Conservation (phyloP, 1,140 invertebrate species). For the Micrasema longulum region DNA sequence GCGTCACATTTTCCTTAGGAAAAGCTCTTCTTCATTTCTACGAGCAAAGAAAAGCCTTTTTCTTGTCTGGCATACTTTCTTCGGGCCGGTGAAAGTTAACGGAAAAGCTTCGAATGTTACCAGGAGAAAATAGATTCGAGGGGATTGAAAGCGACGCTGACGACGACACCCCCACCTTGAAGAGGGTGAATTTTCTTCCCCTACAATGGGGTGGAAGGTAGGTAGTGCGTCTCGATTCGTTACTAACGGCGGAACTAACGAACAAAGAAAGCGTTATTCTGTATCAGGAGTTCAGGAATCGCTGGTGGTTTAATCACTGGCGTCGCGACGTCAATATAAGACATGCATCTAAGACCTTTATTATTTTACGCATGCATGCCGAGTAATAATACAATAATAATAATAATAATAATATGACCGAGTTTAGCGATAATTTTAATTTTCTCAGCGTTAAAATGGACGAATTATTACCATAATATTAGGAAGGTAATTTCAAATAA, state of each 20-base stretch:
- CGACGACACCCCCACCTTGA: neutral
- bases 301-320: slow-evolving; percentile 1
- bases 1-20: slow-evolving; percentile 1
- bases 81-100: slow-evolving; percentile 48
- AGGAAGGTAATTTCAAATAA: too few species aligned
- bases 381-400: too few species aligned
- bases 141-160: too few species aligned
- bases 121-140: slow-evolving; percentile 31
- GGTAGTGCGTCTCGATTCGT: slow-evolving; percentile 14
- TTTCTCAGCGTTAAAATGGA: too few species aligned
- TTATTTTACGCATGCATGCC: too few species aligned
- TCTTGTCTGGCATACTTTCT: slow-evolving; percentile 46
- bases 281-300: slow-evolving; percentile 41
- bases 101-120: slow-evolving; percentile 48
- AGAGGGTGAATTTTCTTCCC: slow-evolving; percentile 17
- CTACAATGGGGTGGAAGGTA: slow-evolving; percentile 16
- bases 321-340: slow-evolving; percentile 52
- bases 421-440: too few species aligned
- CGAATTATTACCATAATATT: too few species aligned
- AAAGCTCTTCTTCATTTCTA: neutral
- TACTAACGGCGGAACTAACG: slow-evolving; percentile 46
- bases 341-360: too few species aligned
- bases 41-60: slow-evolving; percentile 10
- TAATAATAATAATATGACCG: too few species aligned
- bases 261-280: slow-evolving; percentile 55